A percentile compares a stretch with the other conserved stretches of the same genome.
These are phyloP conservation scores for Mola mola DNA, from an alignment of 2,113 vertebrate species.

Conservation along the genomic window DNA sequence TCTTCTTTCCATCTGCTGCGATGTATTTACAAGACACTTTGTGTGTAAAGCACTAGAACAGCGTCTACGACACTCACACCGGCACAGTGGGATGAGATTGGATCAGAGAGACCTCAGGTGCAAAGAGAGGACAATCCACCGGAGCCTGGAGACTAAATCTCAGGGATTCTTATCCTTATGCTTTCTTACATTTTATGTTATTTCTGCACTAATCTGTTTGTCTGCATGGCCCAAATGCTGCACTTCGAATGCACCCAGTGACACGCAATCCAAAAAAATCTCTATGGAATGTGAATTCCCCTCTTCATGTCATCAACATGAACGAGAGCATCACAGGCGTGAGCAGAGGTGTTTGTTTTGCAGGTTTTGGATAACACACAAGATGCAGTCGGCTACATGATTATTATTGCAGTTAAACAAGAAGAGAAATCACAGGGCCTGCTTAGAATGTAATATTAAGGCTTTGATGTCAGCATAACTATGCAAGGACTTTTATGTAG, in stretches of 20 bases:
- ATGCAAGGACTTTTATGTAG: conserved; percentile 75
- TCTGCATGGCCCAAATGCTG: neutral
- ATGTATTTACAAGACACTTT: conserved; percentile 74
- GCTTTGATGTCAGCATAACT: conserved; percentile 71
- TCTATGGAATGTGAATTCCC: too few relatives aligned
- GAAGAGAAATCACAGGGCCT: conserved; percentile 75
- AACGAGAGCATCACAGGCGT: conserved; percentile 41
- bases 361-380: conserved; percentile 62
- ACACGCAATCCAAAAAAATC: too few relatives aligned
- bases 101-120: conserved; percentile 52
- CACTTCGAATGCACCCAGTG: too few relatives aligned
- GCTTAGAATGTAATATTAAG: conserved; percentile 72
- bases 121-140: conserved; percentile 55
- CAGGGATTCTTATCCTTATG: conserved; percentile 2
- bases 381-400: conserved; percentile 62
- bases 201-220: neutral
- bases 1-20: conserved; percentile 49
- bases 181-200: neutral
- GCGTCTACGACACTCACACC: conserved; percentile 34
- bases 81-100: conserved; percentile 40
- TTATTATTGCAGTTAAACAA: conserved; percentile 76
- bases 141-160: conserved; percentile 22
- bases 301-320: conserved; percentile 6
- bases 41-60: conserved; percentile 71
- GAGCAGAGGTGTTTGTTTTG: conserved; percentile 61